These are phyloP conservation scores for Eulemur albifrons DNA, from an alignment of 2,797 vertebrate genomes.

Conservation along the genomic window DNA sequence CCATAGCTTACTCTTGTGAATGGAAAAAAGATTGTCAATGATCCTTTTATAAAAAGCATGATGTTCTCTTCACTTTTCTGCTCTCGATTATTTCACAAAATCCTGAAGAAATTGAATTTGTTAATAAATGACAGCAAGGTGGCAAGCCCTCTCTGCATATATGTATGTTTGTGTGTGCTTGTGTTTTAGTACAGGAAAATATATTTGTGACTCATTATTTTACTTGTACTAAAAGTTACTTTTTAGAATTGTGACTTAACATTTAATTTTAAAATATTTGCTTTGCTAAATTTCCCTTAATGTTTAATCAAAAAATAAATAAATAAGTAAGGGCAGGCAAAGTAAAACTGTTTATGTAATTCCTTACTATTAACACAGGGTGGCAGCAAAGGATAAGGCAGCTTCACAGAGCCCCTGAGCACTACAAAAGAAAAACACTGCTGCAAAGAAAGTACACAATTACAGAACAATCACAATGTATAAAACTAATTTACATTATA, in stretches of 20 bases:
- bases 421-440: not conserved
- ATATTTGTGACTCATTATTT: not conserved
- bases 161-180: not conserved
- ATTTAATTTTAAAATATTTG: not conserved
- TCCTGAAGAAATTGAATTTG: not conserved
- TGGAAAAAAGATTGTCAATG: too few relatives aligned
- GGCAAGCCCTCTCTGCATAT: not conserved
- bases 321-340: not conserved
- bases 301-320: not conserved
- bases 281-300: not conserved
- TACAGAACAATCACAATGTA: not conserved
- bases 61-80: not conserved
- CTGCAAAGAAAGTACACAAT: not conserved
- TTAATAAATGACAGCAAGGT: not conserved
- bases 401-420: fast-evolving
- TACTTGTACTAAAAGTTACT: not conserved
- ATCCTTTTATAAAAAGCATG: not conserved
- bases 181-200: not conserved
- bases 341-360: not conserved
- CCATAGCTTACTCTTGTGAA: not conserved
- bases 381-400: conserved; percentile 50
- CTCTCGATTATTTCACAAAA: not conserved
- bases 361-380: not conserved
- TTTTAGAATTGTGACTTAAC: not conserved
- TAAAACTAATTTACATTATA: not conserved